These are phyloP conservation scores for Chaenogobius annularis DNA, from an alignment of 2,113 vertebrate species.

Conservation along the genomic window DNA sequence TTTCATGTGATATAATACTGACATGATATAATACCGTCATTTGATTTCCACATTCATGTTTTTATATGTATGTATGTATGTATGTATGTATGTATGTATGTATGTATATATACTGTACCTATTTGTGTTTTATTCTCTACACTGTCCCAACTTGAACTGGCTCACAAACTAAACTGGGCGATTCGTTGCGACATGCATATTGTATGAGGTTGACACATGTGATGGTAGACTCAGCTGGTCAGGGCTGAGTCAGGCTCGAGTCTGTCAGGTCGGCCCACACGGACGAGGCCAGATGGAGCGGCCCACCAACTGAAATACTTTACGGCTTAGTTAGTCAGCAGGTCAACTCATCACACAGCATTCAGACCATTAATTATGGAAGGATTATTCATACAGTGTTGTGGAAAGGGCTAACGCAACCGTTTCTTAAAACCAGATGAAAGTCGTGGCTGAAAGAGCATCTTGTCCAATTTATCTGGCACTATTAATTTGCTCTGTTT, in stretches of 20 bases:
- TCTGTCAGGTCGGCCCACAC: conserved; percentile 38
- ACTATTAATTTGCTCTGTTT: neutral
- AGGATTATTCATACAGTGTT: neutral
- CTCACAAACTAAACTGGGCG: conserved; percentile 43
- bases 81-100: no score
- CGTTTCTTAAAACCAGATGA: neutral
- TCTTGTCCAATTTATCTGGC: neutral
- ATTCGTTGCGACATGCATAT: conserved; percentile 38
- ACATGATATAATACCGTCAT: no score
- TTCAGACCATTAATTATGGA: neutral
- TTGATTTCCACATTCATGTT: no score
- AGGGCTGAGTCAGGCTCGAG: conserved; percentile 55
- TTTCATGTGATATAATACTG: no score
- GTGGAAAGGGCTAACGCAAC: neutral
- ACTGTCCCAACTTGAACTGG: neutral
- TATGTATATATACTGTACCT: neutral
- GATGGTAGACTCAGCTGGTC: conserved; percentile 36
- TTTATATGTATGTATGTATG: no score
- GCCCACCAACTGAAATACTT: conserved; percentile 28
- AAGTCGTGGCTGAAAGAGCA: neutral
- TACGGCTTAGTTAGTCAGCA: conserved; percentile 17
- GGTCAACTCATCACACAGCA: neutral
- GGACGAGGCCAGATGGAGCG: conserved; percentile 35
- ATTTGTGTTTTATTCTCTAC: neutral
- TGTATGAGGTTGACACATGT: conserved; percentile 22